A percentile compares a stretch with the other conserved stretches of the same genome.
phyloP scores from a whole-genome alignment of 2,888 invertebrate species.

The Athetis lepigone region DNA sequence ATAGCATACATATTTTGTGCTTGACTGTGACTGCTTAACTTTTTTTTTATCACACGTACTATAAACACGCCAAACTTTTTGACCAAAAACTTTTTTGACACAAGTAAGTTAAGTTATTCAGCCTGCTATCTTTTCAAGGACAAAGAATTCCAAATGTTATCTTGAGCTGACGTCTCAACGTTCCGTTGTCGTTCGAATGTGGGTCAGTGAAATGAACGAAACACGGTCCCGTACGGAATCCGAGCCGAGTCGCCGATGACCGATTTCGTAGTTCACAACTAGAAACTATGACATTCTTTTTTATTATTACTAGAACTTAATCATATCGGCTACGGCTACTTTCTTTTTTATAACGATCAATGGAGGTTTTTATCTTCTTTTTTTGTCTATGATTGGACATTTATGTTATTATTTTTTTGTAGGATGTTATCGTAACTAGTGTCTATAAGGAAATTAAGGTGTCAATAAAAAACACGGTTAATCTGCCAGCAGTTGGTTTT shows the following conservation, averaged over 20 bases:
- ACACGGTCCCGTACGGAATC: conserved; percentile 88
- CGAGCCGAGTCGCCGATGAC: conserved; percentile 82
- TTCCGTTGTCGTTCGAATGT: conserved; percentile 78
- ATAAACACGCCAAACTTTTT: neutral
- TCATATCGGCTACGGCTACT: conserved; percentile 55
- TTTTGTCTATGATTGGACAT: conserved; percentile 19
- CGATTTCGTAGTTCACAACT: conserved; percentile 82
- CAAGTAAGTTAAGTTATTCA: conserved; percentile 7
- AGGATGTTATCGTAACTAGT: conserved; percentile 8
- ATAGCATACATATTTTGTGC: too few species aligned
- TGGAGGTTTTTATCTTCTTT: conserved; percentile 14
- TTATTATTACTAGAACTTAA: conserved; percentile 59
- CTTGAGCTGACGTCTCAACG: conserved; percentile 66
- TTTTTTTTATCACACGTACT: neutral
- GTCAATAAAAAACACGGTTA: conserved; percentile 20
- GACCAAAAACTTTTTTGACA: conserved; percentile 2
- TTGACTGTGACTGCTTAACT: too few species aligned
- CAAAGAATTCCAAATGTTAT: conserved; percentile 63
- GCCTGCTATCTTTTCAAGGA: conserved; percentile 58
- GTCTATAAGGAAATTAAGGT: conserved; percentile 5
- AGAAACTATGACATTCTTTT: conserved; percentile 82
- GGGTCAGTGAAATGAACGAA: conserved; percentile 90
- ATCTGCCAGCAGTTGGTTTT: neutral
- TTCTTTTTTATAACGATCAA: conserved; percentile 59
- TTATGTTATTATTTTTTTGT: conserved; percentile 17